Evolutionary conservation across 2,113 vertebrate species (phyloP), one percentile per base, ranked within the genome.

Genomic region (Alectura lathami): DNA sequence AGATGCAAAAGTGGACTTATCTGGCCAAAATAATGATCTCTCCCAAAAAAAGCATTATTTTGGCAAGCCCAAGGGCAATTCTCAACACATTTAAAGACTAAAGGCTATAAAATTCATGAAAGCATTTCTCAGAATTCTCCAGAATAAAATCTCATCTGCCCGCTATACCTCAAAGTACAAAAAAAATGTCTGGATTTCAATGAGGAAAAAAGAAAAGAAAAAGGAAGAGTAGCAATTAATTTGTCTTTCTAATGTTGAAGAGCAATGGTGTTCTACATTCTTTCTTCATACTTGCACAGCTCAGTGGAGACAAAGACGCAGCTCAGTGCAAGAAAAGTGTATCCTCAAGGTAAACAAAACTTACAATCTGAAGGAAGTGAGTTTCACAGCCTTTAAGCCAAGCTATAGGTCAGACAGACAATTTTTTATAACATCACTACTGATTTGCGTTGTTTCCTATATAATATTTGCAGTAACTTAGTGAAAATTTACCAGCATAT

Each of bases 41-140:
- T 13, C 3, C 0, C 0, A 9, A 38, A 60, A 74, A 72, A 73
- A 59, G 8, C 3, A 0, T 22, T 5, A 2, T 14, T 27, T 42
- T 76, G 5, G 9, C 26, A 60, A 93, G 17, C 3, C 54, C 9
- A 45, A 83, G 24, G 22, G 42, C 20, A 32, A 13, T 78, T 81
- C 42, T 42, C 29, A 30, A 16, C 9, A 22, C 11, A 54, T 63
- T 74, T 57, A 84, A 81, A 29, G 34, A 20, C 26, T 30, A 38
- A 70, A 78, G 32, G 34, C 13, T 78, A 16, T 32, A 50, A 83
- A 77, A 74, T 8, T 42, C 4, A 69, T 42, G 43, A 59, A 59
- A 86, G 6, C 8, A 7, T 83, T 86, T 86, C 36, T 91, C 30
- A 45, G 63, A 27, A 68, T 83, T 69, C 6, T 68, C 38, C 63